A percentile compares a stretch with the other conserved stretches of the same genome.
Conservation (phyloP, 2,113 vertebrate genomes). For the Podiceps cristatus region DNA sequence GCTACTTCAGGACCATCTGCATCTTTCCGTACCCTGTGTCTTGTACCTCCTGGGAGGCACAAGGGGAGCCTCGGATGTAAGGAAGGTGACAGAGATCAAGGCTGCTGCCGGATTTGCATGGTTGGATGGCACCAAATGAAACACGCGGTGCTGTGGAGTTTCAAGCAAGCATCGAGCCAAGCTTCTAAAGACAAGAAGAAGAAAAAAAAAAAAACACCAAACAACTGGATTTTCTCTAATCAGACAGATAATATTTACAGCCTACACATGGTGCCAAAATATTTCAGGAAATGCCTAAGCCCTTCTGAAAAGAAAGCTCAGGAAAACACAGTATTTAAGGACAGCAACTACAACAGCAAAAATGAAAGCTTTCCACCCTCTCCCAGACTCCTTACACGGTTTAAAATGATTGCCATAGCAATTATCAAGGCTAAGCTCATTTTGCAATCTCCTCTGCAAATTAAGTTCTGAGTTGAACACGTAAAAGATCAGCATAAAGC, state of each 20-base stretch:
- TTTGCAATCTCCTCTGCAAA: slow-evolving; percentile 32
- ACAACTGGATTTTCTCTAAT: slow-evolving; percentile 60
- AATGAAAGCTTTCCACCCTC: slow-evolving; percentile 40
- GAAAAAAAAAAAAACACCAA: neutral
- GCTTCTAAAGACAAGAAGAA: neutral
- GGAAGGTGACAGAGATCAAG: neutral
- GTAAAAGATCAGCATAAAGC: slow-evolving; percentile 11
- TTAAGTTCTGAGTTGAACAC: slow-evolving; percentile 2
- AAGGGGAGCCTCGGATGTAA: neutral
- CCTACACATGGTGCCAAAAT: slow-evolving; percentile 40
- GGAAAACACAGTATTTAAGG: slow-evolving; percentile 50
- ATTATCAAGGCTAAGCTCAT: slow-evolving; percentile 24
- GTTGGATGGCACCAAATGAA: slow-evolving; percentile 5
- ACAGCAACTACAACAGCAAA: neutral
- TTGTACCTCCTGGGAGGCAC: neutral
- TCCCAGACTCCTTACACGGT: slow-evolving; percentile 1
- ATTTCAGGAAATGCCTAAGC: slow-evolving; percentile 63
- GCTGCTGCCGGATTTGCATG: neutral
- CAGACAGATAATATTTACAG: slow-evolving; percentile 64
- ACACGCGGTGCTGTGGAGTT: neutral
- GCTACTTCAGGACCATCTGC: neutral
- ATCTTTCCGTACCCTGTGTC: neutral
- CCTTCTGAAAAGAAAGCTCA: slow-evolving; percentile 46
- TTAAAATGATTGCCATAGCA: slow-evolving; percentile 42
- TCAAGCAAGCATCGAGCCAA: neutral